phyloP scores from a whole-genome alignment of 2,888 invertebrate genomes.

The Agrotis clavis region DNA sequence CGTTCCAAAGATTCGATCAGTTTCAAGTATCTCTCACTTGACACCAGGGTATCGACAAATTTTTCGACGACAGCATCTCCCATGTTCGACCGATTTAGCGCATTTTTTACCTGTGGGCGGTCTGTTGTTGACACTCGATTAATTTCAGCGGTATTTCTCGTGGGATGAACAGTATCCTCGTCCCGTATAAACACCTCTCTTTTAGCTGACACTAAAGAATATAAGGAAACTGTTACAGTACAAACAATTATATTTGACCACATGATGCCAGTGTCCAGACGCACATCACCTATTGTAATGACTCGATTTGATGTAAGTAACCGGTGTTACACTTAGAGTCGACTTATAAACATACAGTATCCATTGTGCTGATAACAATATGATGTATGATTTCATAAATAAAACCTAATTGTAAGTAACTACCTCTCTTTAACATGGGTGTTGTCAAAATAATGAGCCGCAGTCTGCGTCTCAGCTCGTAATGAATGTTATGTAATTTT shows the following conservation, averaged over 20 bases:
- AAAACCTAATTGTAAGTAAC: conserved; percentile 11
- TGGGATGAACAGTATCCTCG: conserved; percentile 16
- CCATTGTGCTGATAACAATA: conserved; percentile 70
- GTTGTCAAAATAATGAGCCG: conserved; percentile 41
- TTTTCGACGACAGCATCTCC: conserved; percentile 81
- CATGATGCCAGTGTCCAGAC: conserved; percentile 62
- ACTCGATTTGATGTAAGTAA: conserved; percentile 37
- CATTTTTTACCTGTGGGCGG: conserved; percentile 29
- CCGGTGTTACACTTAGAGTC: conserved; percentile 55
- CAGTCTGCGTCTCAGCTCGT: background rate
- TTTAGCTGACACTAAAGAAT: conserved; percentile 47
- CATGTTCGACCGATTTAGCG: conserved; percentile 37
- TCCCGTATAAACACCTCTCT: conserved; percentile 39
- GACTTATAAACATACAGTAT: conserved; percentile 60
- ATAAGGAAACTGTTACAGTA: conserved; percentile 38
- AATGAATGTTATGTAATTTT: too few species aligned
- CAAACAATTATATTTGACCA: conserved; percentile 39
- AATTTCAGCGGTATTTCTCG: conserved; percentile 37
- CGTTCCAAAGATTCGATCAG: conserved; percentile 81
- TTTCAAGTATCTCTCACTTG: conserved; percentile 82
- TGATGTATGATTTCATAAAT: conserved; percentile 62
- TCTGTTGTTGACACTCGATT: conserved; percentile 58
- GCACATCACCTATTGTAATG: conserved; percentile 49
- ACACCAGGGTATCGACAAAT: conserved; percentile 83
- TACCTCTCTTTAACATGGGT: conserved; percentile 9